These are phyloP conservation scores for Sandelia bainsii DNA, from an alignment of 2,797 vertebrate genomes.

Conservation along the genomic window DNA sequence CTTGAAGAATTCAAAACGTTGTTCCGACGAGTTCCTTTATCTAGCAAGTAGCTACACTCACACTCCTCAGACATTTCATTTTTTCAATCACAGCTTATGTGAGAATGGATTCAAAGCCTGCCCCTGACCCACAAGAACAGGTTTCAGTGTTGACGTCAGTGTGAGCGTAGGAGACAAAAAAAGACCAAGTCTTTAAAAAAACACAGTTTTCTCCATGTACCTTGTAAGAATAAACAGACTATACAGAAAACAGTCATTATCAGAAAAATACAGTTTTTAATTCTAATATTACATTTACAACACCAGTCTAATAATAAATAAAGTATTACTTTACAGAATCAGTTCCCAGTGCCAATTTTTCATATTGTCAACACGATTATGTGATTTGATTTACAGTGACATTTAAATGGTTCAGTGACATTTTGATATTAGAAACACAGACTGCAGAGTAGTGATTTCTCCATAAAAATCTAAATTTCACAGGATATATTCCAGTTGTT, in stretches of 20 bases:
- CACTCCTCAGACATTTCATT: slow-evolving; percentile 45
- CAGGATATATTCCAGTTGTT: no score
- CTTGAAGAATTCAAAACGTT: slow-evolving; percentile 51
- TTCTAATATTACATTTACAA: no score
- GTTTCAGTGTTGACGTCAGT: slow-evolving; percentile 46
- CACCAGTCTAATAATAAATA: background rate
- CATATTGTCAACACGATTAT: background rate
- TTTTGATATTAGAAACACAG: background rate
- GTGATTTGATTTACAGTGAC: background rate
- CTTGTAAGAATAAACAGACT: background rate
- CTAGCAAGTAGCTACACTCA: slow-evolving; percentile 24
- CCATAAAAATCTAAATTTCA: background rate
- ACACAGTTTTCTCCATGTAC: background rate
- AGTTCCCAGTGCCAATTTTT: background rate
- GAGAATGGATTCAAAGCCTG: slow-evolving; percentile 56
- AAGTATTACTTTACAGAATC: no score
- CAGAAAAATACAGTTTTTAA: no score
- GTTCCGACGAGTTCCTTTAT: slow-evolving; percentile 57
- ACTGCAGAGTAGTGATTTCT: background rate
- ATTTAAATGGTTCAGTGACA: background rate
- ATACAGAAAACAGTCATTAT: no score
- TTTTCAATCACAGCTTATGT: slow-evolving; percentile 49
- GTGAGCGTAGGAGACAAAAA: background rate
- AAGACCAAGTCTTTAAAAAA: slow-evolving; percentile 28
- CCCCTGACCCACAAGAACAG: slow-evolving; percentile 49